Evolutionary conservation across 2,113 vertebrate species (phyloP).

Genomic region (Phocoena sinus): DNA sequence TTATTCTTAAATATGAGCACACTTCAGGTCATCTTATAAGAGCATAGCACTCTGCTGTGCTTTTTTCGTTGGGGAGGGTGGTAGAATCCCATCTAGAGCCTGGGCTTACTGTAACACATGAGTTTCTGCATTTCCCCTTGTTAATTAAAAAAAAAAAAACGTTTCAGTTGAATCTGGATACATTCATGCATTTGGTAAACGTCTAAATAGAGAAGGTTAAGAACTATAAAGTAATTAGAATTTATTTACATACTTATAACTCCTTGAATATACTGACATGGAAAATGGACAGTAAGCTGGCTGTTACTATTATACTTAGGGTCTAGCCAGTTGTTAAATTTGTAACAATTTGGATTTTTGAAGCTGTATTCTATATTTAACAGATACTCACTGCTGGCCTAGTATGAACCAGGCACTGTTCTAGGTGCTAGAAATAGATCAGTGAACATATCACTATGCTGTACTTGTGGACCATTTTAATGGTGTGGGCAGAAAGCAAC

Average conservation of each 20-base stretch:
- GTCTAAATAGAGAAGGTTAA: neutral
- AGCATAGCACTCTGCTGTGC: neutral
- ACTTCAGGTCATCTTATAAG: neutral
- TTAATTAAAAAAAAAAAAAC: neutral
- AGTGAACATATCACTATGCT: neutral
- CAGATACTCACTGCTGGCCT: neutral
- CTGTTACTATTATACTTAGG: neutral
- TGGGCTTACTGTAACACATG: neutral
- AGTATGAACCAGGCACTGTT: neutral
- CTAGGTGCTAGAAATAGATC: neutral
- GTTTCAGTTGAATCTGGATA: neutral
- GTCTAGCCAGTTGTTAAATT: neutral
- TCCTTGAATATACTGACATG: neutral
- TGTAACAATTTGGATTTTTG: neutral
- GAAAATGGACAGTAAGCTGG: neutral
- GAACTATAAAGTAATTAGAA: neutral
- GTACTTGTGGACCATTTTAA: neutral
- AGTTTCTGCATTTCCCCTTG: neutral
- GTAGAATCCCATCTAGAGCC: neutral
- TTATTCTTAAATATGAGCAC: neutral
- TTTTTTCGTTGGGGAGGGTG: neutral
- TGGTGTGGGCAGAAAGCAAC: neutral
- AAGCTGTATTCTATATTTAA: neutral
- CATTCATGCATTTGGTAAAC: neutral
- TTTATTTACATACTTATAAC: neutral